Conservation (phyloP, 2,797 vertebrate genomes). For the Paguma larvata region DNA sequence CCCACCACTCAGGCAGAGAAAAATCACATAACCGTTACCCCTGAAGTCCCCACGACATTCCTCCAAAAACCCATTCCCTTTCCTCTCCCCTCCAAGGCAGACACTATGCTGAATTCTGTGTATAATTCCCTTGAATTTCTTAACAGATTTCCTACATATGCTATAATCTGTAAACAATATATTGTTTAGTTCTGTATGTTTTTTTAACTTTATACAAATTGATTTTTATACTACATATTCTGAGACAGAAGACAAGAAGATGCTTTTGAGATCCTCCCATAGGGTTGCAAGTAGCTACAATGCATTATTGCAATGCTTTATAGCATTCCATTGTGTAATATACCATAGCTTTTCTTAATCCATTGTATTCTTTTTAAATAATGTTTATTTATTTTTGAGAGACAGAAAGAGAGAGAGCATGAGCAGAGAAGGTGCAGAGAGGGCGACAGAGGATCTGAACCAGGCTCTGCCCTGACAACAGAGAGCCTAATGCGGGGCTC, state of each 20-base stretch:
- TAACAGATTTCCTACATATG: not conserved
- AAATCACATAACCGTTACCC: not conserved
- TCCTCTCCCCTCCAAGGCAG: not conserved
- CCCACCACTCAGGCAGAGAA: not conserved
- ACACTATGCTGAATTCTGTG: not conserved
- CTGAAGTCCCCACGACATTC: not conserved
- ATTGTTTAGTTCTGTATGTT: not conserved
- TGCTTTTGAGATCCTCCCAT: not conserved
- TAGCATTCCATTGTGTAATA: not conserved
- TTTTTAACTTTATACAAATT: slow-evolving; percentile 28
- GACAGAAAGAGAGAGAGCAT: not conserved
- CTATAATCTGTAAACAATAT: not conserved
- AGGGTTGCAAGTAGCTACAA: not conserved
- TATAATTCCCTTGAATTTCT: slow-evolving; percentile 21
- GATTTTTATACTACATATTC: not conserved
- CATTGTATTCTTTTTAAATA: not conserved
- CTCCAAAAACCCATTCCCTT: not conserved
- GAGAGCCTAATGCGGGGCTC: not conserved
- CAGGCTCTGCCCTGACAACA: not conserved
- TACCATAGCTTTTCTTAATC: not conserved
- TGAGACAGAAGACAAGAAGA: not conserved
- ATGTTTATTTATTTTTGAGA: not conserved
- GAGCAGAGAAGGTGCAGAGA: no score
- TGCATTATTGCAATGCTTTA: not conserved
- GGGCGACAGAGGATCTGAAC: not conserved